Percentiles rank a stretch among this genome's conserved stretches.
These are phyloP conservation scores for Diadema setosum DNA, from an alignment of 35 echinoderm and acorn worm species.

Conservation along the genomic window DNA sequence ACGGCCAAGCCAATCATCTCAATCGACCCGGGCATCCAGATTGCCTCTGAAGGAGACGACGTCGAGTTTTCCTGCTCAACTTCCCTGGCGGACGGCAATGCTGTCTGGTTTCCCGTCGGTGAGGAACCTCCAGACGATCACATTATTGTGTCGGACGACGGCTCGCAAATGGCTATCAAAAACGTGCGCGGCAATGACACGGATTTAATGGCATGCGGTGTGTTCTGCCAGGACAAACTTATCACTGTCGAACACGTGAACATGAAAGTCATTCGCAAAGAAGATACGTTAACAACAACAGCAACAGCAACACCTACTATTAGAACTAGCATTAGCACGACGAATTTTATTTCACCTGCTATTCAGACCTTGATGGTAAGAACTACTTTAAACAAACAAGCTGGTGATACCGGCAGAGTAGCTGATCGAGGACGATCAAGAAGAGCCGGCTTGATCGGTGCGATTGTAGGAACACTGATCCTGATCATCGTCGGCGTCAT, in stretches of 20 bases:
- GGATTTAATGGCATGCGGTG: not conserved
- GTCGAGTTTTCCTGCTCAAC: not conserved
- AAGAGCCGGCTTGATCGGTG: no score
- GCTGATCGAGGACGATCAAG: no score
- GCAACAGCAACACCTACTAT: no score
- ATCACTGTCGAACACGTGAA: not conserved
- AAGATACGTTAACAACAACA: no score
- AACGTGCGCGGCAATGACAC: not conserved
- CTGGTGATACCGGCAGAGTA: no score
- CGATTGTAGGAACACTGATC: no score
- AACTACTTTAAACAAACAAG: no score
- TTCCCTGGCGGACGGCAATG: not conserved
- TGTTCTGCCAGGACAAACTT: slow-evolving; percentile 4
- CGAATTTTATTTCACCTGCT: no score
- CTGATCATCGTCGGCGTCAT: no score
- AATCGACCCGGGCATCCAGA: not conserved
- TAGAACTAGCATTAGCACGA: no score
- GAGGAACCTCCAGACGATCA: not conserved
- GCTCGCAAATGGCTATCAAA: slow-evolving; percentile 3
- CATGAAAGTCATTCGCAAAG: not conserved
- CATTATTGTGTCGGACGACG: not conserved
- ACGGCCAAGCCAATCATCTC: not conserved
- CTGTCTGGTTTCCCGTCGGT: not conserved
- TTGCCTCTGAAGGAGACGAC: not conserved
- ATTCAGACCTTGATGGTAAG: no score